Evolutionary conservation across 2,888 invertebrate genomes (phyloP), one percentile per base, ranked within the genome.

Genomic region (Anthoptus insignis): DNA sequence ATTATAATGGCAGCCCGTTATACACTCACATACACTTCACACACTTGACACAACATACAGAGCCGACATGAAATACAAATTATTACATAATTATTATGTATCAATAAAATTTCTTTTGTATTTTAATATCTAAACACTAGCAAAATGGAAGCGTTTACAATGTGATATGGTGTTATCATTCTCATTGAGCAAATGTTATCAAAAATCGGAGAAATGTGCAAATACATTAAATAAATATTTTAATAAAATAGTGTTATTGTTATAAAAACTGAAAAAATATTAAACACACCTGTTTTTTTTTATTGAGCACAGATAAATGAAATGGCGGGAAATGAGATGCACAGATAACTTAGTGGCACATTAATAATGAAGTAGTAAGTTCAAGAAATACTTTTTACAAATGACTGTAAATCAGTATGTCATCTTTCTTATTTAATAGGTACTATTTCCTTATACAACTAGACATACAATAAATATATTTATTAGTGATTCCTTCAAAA

Each of bases 131-230:
- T 81, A 78, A 70, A 66, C 68, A 74, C 79, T 80, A 83, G 70
- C 76, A 81, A 82, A 82, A 82, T 84, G 84, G 84, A 83, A 85
- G 82, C 80, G 72, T 78, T 65, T 57, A 65, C 67, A 70, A 71
- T 70, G 73, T 82, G 85, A 85, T 86, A 86, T 86, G 84, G 77
- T 80, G 78, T 81, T 74, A 73, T 68, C 69, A 72, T 77, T 77
- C 68, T 72, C 68, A 77, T 85, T 86, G 86, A 86, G 86, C 84
- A 86, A 85, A 64, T 47, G 45, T 61, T 37, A 47, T 50, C 42
- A 2, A 21, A 11, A n/a, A 21, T 19, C 34, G 39, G 27, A 24
- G 24, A 59, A n/a, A 52, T 39, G 32, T 34, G 14, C 47, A 16
- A 50, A 29, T 22, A 22, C 34, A n/a, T n/a, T n/a, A n/a, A n/a